Evolutionary conservation across 2,113 vertebrate species (phyloP).

Genomic region (Vicugna pacos): DNA sequence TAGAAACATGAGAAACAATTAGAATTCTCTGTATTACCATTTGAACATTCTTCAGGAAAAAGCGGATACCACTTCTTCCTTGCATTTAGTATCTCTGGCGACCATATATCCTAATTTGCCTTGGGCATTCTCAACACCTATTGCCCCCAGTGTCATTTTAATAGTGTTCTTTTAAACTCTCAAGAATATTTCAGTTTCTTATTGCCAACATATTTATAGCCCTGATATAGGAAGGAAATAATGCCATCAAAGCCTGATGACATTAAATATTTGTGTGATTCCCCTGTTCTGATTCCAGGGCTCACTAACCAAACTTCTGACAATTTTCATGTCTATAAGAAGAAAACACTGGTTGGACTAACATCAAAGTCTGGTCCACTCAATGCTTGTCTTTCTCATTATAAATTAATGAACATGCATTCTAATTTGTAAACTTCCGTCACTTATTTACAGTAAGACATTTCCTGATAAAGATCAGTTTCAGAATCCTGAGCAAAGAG

Average conservation of each 20-base stretch:
- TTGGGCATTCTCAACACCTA: not conserved
- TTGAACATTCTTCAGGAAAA: not conserved
- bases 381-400: not conserved
- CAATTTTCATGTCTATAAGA: not conserved
- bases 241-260: not conserved
- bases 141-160: not conserved
- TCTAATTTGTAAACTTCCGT: not conserved
- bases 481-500: not conserved
- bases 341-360: not conserved
- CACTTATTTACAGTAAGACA: not conserved
- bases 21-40: not conserved
- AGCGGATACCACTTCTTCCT: not conserved
- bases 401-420: constrained; percentile 35
- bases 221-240: not conserved
- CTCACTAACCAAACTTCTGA: not conserved
- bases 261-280: constrained; percentile 3
- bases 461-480: not conserved
- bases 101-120: not conserved
- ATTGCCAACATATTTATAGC: constrained; percentile 26
- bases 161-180: not conserved
- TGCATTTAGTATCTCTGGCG: not conserved
- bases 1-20: not conserved
- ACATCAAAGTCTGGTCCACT: not conserved
- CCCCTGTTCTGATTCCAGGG: not conserved
- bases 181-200: not conserved